These are phyloP conservation scores for Clarias magur DNA, from an alignment of 2,113 vertebrate genomes.

Conservation along the genomic window DNA sequence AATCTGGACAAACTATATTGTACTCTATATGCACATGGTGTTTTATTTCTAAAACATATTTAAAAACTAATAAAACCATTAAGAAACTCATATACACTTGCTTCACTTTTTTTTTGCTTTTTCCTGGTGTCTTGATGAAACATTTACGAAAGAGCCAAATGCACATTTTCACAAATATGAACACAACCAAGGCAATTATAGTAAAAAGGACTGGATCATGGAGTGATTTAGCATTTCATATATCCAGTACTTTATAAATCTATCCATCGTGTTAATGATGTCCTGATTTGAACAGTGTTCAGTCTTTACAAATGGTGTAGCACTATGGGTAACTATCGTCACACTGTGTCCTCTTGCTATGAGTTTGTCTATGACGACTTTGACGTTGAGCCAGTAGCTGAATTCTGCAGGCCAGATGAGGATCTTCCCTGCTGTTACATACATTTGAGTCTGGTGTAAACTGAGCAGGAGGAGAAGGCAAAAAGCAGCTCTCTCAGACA, in stretches of 20 bases:
- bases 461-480: conserved; percentile 30
- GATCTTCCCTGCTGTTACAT: conserved; percentile 56
- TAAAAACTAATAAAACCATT: no score
- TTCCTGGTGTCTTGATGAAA: no score
- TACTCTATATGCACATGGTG: no score
- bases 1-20: no score
- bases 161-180: no score
- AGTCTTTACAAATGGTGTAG: conserved; percentile 16
- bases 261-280: no score
- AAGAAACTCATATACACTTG: no score
- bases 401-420: conserved; percentile 66
- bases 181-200: no score
- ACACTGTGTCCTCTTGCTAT: conserved; percentile 56
- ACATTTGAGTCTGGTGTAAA: background rate
- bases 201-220: conserved; percentile 41
- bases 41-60: background rate
- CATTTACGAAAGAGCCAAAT: no score
- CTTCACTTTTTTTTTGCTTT: background rate
- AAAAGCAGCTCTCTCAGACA: background rate
- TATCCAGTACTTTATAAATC: no score
- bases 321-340: conserved; percentile 56
- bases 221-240: conserved; percentile 47
- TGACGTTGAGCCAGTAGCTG: conserved; percentile 70
- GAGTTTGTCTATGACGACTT: conserved; percentile 58
- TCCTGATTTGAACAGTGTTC: no score